phyloP scores from a whole-genome alignment of 2,888 invertebrate species.

The Mamestra brassicae region DNA sequence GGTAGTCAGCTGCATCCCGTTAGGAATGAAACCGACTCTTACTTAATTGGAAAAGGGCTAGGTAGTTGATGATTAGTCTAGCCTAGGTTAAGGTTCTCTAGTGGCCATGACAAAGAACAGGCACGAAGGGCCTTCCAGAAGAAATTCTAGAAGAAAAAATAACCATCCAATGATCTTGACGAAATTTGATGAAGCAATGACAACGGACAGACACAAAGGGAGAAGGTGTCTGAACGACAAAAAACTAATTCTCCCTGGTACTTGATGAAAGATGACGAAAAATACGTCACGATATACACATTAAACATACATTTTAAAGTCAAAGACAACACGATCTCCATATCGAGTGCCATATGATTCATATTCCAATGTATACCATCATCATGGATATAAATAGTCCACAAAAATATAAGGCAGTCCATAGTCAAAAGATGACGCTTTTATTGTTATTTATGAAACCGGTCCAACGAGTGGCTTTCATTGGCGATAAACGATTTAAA shows the following conservation, averaged over 20 bases:
- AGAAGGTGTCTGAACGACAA: not conserved
- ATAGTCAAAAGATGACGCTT: slow-evolving; percentile 52
- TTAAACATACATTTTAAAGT: slow-evolving; percentile 8
- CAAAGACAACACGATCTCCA: slow-evolving; percentile 13
- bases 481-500: slow-evolving; percentile 53
- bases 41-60: too few species aligned
- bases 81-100: too few species aligned
- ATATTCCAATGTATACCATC: slow-evolving; percentile 30
- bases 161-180: too few species aligned
- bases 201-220: not conserved
- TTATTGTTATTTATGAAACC: slow-evolving; percentile 61
- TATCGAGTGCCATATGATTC: slow-evolving; percentile 33
- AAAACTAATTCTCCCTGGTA: not conserved
- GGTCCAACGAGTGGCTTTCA: slow-evolving; percentile 49
- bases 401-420: slow-evolving; percentile 40
- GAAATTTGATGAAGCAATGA: not conserved
- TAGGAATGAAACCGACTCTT: not conserved
- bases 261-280: slow-evolving; percentile 2
- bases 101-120: too few species aligned
- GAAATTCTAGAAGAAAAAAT: too few species aligned
- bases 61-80: not conserved
- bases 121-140: too few species aligned
- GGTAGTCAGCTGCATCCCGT: not conserved
- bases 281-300: slow-evolving; percentile 11
- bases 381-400: slow-evolving; percentile 59